Evolutionary conservation across 2,797 vertebrate species (phyloP).

Genomic region (Chrysocyon brachyurus): DNA sequence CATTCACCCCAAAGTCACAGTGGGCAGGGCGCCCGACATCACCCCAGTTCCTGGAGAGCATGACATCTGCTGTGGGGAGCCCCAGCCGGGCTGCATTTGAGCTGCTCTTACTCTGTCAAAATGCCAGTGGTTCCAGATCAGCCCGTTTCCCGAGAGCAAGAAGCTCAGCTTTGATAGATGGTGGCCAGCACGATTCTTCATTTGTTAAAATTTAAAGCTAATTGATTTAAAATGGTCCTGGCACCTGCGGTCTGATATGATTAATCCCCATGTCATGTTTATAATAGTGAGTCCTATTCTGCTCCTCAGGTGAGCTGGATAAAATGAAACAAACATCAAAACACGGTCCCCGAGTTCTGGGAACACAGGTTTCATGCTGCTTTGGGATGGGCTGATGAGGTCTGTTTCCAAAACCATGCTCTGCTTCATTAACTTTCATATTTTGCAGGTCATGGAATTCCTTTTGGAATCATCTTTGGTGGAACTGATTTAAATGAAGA

Average conservation of each 20-base stretch:
- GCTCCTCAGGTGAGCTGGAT: rapidly evolving
- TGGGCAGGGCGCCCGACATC: rapidly evolving
- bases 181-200: neutral
- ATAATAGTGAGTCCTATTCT: rapidly evolving
- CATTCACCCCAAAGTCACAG: rapidly evolving
- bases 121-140: rapidly evolving
- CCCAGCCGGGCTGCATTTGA: neutral
- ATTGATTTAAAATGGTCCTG: neutral
- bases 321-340: rapidly evolving
- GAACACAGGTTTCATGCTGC: rapidly evolving
- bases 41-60: rapidly evolving
- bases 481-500: slow-evolving; percentile 99
- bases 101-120: rapidly evolving
- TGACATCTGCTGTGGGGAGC: rapidly evolving
- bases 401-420: rapidly evolving
- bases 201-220: neutral
- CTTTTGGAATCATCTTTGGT: slow-evolving; percentile 96
- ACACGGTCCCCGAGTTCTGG: rapidly evolving
- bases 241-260: rapidly evolving
- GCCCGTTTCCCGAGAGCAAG: rapidly evolving
- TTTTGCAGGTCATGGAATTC: slow-evolving; percentile 91
- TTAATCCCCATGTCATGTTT: rapidly evolving
- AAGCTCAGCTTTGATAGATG: neutral
- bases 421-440: neutral
- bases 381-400: rapidly evolving